Conservation (phyloP, 2,888 invertebrate genomes). For the Caenorhabditis sp. region DNA sequence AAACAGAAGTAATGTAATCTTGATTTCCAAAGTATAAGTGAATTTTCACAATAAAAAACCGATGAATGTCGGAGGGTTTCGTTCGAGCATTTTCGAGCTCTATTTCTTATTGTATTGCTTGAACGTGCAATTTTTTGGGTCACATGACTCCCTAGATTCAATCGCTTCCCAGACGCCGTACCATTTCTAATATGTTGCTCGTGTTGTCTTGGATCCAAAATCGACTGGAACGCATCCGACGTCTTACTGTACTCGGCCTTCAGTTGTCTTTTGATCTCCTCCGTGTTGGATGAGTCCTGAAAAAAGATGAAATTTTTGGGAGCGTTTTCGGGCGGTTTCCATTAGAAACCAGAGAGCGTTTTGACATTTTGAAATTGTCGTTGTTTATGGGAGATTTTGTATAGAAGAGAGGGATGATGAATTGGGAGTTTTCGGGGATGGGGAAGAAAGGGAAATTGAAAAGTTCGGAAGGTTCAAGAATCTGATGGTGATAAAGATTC, state of each 20-base stretch:
- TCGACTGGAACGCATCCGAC: conserved; percentile 80
- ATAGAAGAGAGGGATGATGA: neutral
- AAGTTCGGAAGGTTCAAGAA: too few relatives aligned
- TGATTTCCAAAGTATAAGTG: too few relatives aligned
- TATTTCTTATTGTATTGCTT: too few relatives aligned
- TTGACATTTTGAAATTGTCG: neutral
- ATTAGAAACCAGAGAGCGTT: conserved; percentile 10
- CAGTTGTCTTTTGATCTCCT: conserved; percentile 84
- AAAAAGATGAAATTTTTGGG: too few relatives aligned
- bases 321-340: conserved; percentile 1
- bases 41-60: too few relatives aligned
- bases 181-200: conserved; percentile 91
- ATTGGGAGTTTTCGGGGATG: neutral
- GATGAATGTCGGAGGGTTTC: too few relatives aligned
- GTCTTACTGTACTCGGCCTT: conserved; percentile 85
- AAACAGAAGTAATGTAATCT: too few relatives aligned
- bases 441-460: neutral
- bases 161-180: too few relatives aligned
- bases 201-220: conserved; percentile 88
- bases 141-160: too few relatives aligned
- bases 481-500: too few relatives aligned
- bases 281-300: conserved; percentile 84
- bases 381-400: neutral
- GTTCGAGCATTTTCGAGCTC: too few relatives aligned
- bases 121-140: too few relatives aligned